Evolutionary conservation across 2,797 vertebrate genomes (phyloP).

Genomic region (Psittacula derbiana): DNA sequence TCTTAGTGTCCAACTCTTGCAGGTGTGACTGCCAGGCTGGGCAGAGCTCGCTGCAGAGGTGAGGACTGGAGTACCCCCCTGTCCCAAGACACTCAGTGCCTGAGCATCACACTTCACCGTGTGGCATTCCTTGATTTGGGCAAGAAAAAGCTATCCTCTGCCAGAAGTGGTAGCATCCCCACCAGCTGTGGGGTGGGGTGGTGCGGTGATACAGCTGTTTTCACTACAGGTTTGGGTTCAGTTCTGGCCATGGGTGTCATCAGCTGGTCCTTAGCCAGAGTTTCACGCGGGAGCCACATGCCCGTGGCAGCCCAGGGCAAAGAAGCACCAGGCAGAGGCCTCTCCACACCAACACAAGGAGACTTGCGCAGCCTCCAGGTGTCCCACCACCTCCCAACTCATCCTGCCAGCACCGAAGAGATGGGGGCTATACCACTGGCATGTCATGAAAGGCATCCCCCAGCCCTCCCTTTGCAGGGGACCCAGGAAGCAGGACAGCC

Average conservation of each 20-base stretch:
- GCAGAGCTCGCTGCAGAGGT: fast-evolving
- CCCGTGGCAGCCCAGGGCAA: not conserved
- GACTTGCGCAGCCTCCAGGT: not conserved
- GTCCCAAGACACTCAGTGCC: not conserved
- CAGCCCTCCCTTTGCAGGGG: not conserved
- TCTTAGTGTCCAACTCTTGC: not conserved
- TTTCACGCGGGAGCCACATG: not conserved
- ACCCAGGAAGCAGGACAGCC: not conserved
- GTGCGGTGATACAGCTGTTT: not conserved
- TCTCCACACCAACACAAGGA: not conserved
- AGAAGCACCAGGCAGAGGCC: not conserved
- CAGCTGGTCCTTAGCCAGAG: not conserved
- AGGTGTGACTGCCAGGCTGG: fast-evolving
- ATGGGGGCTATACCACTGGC: fast-evolving
- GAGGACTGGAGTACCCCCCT: not conserved
- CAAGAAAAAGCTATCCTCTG: not conserved
- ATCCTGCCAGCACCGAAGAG: not conserved
- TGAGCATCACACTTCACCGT: not conserved
- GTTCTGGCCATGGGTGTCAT: not conserved
- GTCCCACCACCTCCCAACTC: not conserved
- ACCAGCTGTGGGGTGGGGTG: fast-evolving
- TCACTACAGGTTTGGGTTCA: not conserved
- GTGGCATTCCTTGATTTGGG: not conserved
- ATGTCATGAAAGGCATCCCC: not conserved
- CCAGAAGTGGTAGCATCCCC: not conserved